These are phyloP conservation scores for Spinus pinus DNA, from an alignment of 2,797 vertebrate species.

Conservation along the genomic window DNA sequence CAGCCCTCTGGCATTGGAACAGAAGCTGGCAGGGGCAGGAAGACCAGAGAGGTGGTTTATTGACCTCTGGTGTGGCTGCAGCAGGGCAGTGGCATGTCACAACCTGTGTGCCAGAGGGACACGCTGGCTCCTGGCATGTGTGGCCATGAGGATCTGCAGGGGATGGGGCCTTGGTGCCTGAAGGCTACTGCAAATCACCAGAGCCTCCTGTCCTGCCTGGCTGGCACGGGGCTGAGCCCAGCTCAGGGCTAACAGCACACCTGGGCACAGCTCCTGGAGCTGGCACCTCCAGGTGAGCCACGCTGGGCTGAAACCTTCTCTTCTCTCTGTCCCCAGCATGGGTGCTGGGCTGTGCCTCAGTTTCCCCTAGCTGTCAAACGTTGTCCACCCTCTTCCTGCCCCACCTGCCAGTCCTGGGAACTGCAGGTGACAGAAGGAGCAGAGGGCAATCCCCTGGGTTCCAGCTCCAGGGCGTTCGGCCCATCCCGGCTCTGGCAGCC, in stretches of 20 bases:
- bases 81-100: not conserved
- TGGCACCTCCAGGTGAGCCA: not conserved
- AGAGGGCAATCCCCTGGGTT: not conserved
- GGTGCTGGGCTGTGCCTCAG: not conserved
- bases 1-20: not conserved
- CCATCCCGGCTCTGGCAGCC: accelerated
- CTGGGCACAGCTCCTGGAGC: not conserved
- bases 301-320: not conserved
- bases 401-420: not conserved
- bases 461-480: not conserved
- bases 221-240: accelerated
- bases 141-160: not conserved
- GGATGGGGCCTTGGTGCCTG: not conserved
- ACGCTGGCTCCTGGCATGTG: not conserved
- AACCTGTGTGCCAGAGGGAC: not conserved
- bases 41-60: not conserved
- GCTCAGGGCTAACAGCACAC: not conserved
- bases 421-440: accelerated
- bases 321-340: not conserved
- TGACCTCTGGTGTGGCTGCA: not conserved
- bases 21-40: not conserved
- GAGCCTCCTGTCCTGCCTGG: not conserved
- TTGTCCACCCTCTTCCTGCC: not conserved
- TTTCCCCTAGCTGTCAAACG: not conserved
- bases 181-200: not conserved